Percentiles rank a stretch among this genome's conserved stretches.
phyloP scores from a whole-genome alignment of 2,113 vertebrate genomes.

The Saguinus imperator region DNA sequence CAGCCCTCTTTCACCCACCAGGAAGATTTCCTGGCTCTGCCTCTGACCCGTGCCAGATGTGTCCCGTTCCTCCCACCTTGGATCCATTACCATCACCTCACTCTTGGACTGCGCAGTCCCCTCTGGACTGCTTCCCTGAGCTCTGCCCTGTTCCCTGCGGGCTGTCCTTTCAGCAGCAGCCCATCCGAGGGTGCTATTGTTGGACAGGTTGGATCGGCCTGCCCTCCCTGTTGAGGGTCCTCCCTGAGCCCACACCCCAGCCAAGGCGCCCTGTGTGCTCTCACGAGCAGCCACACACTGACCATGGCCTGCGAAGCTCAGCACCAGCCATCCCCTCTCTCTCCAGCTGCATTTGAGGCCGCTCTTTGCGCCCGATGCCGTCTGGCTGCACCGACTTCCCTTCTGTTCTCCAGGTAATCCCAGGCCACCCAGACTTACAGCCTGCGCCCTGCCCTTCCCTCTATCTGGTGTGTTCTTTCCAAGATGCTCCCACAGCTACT shows the following conservation, averaged over 20 bases:
- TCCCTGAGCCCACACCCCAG: background rate
- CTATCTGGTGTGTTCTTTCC: background rate
- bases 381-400: background rate
- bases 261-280: background rate
- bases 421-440: background rate
- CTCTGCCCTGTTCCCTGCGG: background rate
- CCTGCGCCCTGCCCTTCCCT: background rate
- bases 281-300: background rate
- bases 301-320: rapidly evolving
- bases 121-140: background rate
- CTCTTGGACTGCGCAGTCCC: background rate
- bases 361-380: background rate
- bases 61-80: background rate
- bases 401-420: background rate
- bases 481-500: background rate
- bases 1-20: background rate
- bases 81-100: background rate
- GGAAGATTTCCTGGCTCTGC: background rate
- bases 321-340: rapidly evolving
- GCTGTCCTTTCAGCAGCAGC: background rate
- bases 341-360: too few species aligned
- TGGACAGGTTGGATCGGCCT: background rate
- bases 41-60: background rate
- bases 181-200: too few species aligned
- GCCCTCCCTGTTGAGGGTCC: background rate